phyloP scores from a whole-genome alignment of 2,797 vertebrate genomes.

The Protonibea diacanthus region DNA sequence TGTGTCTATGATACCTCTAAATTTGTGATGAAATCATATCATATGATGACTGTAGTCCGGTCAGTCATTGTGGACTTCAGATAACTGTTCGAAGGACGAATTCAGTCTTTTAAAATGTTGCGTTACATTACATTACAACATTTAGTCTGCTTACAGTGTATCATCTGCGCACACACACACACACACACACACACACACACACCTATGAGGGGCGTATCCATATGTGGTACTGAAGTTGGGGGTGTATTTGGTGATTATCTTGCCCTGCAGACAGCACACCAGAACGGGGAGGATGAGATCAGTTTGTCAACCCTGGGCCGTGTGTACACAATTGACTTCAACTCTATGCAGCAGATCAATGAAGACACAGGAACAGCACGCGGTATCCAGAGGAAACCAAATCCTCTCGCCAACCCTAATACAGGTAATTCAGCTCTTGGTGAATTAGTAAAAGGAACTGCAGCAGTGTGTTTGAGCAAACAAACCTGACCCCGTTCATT shows the following conservation, averaged over 20 bases:
- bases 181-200: background rate
- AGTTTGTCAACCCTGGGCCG: slow-evolving; percentile 98
- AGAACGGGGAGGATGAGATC: slow-evolving; percentile 99
- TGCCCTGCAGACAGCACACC: slow-evolving; percentile 95
- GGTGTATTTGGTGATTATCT: slow-evolving; percentile 58
- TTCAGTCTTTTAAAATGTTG: slow-evolving; percentile 1
- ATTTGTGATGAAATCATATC: background rate
- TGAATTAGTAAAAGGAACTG: background rate
- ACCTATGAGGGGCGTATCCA: background rate
- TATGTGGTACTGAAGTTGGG: slow-evolving; percentile 37
- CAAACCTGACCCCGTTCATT: background rate
- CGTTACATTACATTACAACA: slow-evolving; percentile 4
- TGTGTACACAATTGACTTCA: slow-evolving; percentile 99
- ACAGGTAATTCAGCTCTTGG: slow-evolving; percentile 84
- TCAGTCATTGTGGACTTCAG: background rate
- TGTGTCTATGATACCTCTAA: background rate
- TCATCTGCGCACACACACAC: background rate
- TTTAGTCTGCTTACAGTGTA: background rate
- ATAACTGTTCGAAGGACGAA: background rate
- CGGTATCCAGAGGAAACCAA: slow-evolving; percentile 99
- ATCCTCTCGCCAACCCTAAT: slow-evolving; percentile 97
- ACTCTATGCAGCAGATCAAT: slow-evolving; percentile 99
- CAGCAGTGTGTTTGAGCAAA: background rate
- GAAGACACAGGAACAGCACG: slow-evolving; percentile 99
- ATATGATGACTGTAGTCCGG: background rate